Evolutionary conservation across 2,113 vertebrate genomes (phyloP).

Genomic region (Rhombomys opimus): DNA sequence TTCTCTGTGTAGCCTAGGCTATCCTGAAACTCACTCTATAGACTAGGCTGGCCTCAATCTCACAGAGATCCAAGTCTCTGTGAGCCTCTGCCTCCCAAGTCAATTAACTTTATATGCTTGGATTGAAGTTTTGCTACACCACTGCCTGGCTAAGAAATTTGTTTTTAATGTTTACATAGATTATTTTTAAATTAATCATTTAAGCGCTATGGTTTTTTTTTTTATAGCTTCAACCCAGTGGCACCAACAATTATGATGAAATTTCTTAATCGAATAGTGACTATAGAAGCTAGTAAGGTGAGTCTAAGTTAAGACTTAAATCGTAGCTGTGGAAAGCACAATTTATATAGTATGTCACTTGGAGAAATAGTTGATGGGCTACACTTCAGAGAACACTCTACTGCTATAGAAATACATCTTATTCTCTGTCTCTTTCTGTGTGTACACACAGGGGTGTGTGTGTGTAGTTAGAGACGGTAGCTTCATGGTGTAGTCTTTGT

Average conservation of each 20-base stretch:
- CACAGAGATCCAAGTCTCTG: neutral
- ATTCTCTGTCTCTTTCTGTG: neutral
- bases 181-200: slow-evolving; percentile 33
- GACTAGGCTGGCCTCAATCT: too few species aligned
- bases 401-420: neutral
- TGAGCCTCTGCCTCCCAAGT: neutral
- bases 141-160: neutral
- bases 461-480: neutral
- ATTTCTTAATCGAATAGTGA: slow-evolving; percentile 91
- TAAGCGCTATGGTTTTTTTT: slow-evolving; percentile 64
- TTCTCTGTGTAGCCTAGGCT: neutral
- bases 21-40: neutral
- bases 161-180: neutral
- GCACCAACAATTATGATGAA: slow-evolving; percentile 96
- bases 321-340: slow-evolving; percentile 26
- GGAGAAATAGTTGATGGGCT: neutral
- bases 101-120: too few species aligned
- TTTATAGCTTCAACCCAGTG: slow-evolving; percentile 95
- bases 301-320: slow-evolving; percentile 57
- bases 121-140: neutral
- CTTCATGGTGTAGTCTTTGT: neutral
- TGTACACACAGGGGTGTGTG: too few species aligned
- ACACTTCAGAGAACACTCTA: neutral
- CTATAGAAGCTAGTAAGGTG: slow-evolving; percentile 91
- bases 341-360: neutral